Conservation (phyloP, 1,140 invertebrate species). For the Leguminivora glycinivorella region DNA sequence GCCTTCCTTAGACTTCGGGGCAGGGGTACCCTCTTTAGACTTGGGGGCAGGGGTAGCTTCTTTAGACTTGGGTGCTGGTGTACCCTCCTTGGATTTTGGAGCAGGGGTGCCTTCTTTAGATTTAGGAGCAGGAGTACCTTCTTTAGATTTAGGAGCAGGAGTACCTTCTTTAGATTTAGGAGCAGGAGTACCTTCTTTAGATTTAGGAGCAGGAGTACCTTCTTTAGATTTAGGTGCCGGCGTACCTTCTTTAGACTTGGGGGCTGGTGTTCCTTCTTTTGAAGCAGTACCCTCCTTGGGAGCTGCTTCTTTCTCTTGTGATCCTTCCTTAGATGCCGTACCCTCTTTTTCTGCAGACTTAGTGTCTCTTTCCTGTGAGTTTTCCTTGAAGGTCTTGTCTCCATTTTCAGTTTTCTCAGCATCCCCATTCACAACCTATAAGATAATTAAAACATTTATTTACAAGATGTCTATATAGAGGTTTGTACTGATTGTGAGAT, state of each 20-base stretch:
- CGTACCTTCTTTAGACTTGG: constrained; percentile 40
- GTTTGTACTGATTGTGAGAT: not conserved
- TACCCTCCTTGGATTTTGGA: constrained; percentile 24
- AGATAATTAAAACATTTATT: constrained; percentile 2
- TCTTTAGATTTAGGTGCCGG: constrained; percentile 35
- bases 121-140: constrained; percentile 38
- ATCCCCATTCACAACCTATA: constrained; percentile 31
- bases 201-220: constrained; percentile 30
- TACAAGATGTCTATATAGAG: not conserved
- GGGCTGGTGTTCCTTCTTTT: not conserved
- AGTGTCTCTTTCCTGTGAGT: constrained; percentile 31
- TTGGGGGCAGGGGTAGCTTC: constrained; percentile 40
- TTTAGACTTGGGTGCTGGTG: constrained; percentile 32
- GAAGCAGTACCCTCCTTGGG: constrained; percentile 38
- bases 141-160: constrained; percentile 31
- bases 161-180: constrained; percentile 33
- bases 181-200: constrained; percentile 32
- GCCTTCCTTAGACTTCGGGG: constrained; percentile 3
- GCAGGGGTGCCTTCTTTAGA: constrained; percentile 36
- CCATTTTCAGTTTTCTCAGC: constrained; percentile 32
- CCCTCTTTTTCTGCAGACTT: not conserved
- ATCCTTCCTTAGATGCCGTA: constrained; percentile 28
- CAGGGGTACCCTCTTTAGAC: not conserved
- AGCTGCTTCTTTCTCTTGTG: constrained; percentile 41
- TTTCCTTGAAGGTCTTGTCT: constrained; percentile 36